Conservation (phyloP, 2,888 invertebrate genomes). For the Phanerotoma sp. region DNA sequence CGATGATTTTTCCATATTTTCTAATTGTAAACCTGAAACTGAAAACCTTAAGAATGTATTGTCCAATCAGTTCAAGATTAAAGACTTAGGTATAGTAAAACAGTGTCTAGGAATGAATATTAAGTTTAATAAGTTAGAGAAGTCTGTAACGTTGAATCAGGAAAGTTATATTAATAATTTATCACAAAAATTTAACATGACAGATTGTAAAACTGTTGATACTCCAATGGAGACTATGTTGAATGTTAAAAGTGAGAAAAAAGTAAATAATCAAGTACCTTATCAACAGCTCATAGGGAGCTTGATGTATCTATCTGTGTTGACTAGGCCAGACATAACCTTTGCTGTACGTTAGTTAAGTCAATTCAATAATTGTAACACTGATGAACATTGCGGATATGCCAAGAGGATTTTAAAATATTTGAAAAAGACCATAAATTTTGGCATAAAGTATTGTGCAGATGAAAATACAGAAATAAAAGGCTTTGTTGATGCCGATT, state of each 20-base stretch:
- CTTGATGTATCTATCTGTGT: slow-evolving; percentile 17
- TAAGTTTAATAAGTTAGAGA: no score
- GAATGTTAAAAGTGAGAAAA: background rate
- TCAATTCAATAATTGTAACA: slow-evolving; percentile 13
- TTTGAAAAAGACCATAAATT: background rate
- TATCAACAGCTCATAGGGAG: no score
- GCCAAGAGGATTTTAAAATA: no score
- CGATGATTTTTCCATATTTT: no score
- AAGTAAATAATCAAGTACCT: background rate
- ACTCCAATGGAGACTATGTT: background rate
- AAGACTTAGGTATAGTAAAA: no score
- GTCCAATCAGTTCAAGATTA: no score
- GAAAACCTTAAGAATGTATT: no score
- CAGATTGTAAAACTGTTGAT: background rate
- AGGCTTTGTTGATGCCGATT: slow-evolving; percentile 16
- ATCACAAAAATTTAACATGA: slow-evolving; percentile 7
- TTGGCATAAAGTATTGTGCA: slow-evolving; percentile 13
- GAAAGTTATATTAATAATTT: background rate
- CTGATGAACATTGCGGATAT: slow-evolving; percentile 13
- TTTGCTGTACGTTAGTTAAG: slow-evolving; percentile 16
- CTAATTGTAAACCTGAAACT: no score
- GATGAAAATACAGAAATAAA: background rate
- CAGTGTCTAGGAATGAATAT: no score
- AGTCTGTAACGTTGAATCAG: no score
- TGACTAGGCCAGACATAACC: slow-evolving; percentile 20